Base-by-base conservation (phyloP, 2,113 vertebrate genomes). In the Bothrops jararaca region DNA sequence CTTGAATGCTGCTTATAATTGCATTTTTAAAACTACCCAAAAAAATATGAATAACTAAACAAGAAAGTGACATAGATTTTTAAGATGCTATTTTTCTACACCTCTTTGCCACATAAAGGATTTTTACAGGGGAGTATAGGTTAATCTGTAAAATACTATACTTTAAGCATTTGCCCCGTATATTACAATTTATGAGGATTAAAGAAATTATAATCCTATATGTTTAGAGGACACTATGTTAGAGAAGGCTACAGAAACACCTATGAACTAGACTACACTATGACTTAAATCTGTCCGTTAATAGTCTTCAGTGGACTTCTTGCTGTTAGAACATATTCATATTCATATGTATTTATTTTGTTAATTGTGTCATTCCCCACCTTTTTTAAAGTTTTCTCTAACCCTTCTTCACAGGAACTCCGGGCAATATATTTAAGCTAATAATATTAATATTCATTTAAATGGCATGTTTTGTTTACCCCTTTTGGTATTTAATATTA, bases 381-480 rank as follows among this genome's bases (percentile, higher is more conserved):
- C 52, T 54, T 60, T 87, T 57, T 45, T 45, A 0, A 48, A 86
- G 45, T 86, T 89, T 88, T 45, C 52, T 56, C 58, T 89, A 54
- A 74, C 15, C 12, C 22, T 39, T 18, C 58, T 48, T 86, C 29
- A 39, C 45, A 74, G n/a, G 34, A 52, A 34, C 22, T 26, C 20
- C 2, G 48, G 69, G 15, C 48, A 88, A 18, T 9, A 85, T 42
- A 45, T 56, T 7, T 24, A 64, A 23, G 29, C 91, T 88, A 87
- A 64, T 92, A 52, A n/a, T 87, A 64, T 23, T 91, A 91, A 91
- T 85, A 91, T 64, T 45, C 9, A 52, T 92, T 92, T 15, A 88
- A 50, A 60, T 80, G 24, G 5, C 20, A 12, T 15, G 64, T 90
- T 48, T 34, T 54, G 11, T 90, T 85, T 97, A 97, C 97, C 95